Conservation (phyloP, 2,113 vertebrate species). For the Muntiacus muntjak region DNA sequence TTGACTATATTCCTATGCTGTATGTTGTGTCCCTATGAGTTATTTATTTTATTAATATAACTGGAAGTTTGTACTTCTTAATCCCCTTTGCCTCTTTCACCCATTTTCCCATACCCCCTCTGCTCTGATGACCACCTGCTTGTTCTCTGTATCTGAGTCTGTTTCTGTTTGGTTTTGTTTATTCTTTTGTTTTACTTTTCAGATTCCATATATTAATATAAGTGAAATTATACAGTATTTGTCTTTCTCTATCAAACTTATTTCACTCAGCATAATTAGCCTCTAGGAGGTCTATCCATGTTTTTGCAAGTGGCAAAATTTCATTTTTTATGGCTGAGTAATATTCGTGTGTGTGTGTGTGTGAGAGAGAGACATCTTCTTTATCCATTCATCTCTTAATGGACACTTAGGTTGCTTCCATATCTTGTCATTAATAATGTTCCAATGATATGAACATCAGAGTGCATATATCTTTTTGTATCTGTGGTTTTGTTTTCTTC, state of each 20-base stretch:
- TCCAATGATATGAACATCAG: neutral
- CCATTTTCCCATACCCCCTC: neutral
- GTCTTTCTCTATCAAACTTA: neutral
- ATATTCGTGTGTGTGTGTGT: neutral
- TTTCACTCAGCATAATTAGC: neutral
- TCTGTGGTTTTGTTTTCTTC: neutral
- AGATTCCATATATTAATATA: neutral
- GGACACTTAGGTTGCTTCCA: neutral
- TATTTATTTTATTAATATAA: neutral
- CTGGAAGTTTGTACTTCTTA: neutral
- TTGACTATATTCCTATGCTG: neutral
- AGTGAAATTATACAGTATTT: neutral
- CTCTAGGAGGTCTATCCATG: neutral
- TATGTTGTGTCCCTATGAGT: neutral
- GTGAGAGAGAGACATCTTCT: neutral
- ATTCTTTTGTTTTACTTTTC: neutral
- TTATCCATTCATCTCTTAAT: neutral
- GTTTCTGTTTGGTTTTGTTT: neutral
- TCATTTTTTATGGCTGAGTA: neutral
- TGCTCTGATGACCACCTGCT: neutral
- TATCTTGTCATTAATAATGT: neutral
- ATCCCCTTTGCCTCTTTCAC: neutral
- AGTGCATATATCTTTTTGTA: neutral
- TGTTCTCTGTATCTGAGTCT: neutral
- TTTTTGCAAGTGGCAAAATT: neutral